A percentile compares a stretch with the other conserved stretches of the same genome.
These are phyloP conservation scores for Chrysotoxum bicinctum DNA, from an alignment of 2,888 invertebrate species.

Conservation along the genomic window DNA sequence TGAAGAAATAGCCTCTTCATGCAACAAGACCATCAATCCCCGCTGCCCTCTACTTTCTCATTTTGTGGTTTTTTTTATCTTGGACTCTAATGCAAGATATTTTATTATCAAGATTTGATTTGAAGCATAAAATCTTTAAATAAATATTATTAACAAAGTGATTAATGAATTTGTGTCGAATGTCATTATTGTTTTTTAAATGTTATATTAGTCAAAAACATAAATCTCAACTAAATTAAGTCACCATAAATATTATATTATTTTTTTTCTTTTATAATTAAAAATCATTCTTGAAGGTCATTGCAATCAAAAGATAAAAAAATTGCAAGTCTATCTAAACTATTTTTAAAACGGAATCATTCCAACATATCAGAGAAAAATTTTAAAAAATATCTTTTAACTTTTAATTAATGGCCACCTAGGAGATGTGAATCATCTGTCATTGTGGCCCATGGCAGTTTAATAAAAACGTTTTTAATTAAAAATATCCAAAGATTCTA, in stretches of 20 bases:
- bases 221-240: slow-evolving; percentile 20
- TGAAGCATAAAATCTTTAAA: neutral
- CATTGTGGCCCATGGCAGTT: too few relatives aligned
- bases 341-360: neutral
- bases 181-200: slow-evolving; percentile 28
- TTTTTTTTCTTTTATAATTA: neutral
- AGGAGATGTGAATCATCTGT: neutral
- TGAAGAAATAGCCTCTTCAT: neutral
- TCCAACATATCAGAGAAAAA: neutral
- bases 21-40: neutral
- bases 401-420: neutral
- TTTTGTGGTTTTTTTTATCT: neutral
- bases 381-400: neutral
- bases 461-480: too few relatives aligned
- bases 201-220: slow-evolving; percentile 39
- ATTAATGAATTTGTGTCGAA: slow-evolving; percentile 25
- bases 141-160: slow-evolving; percentile 2
- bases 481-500: too few relatives aligned
- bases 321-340: neutral
- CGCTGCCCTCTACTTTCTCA: neutral
- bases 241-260: neutral
- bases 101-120: neutral
- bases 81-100: neutral
- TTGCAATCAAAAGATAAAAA: neutral
- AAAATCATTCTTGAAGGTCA: slow-evolving; percentile 16